Percentiles rank a stretch among this genome's conserved stretches.
These are phyloP conservation scores for Drusus annulatus DNA, from an alignment of 1,140 invertebrate genomes.

Conservation along the genomic window DNA sequence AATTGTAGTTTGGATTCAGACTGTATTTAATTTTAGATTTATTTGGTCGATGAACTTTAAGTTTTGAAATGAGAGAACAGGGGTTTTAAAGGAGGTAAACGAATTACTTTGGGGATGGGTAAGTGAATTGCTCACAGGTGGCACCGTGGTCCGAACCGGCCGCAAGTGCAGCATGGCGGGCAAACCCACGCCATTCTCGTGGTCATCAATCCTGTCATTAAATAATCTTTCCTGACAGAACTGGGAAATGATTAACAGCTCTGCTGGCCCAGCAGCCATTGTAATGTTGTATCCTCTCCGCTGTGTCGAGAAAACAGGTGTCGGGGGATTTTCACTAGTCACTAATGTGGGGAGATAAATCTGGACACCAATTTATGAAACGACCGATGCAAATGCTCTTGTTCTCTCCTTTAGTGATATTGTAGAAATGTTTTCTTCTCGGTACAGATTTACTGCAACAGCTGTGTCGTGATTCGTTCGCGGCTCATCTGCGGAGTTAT, in stretches of 20 bases:
- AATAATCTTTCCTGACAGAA: constrained; percentile 13
- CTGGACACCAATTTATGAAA: constrained; percentile 51
- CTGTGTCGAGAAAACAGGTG: constrained; percentile 42
- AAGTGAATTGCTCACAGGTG: constrained; percentile 53
- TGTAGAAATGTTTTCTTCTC: constrained; percentile 38
- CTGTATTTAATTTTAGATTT: too few relatives aligned
- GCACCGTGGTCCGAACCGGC: not conserved
- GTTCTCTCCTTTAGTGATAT: constrained; percentile 29
- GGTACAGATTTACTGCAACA: constrained; percentile 54
- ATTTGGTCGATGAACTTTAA: too few relatives aligned
- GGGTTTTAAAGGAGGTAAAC: too few relatives aligned
- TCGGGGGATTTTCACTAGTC: constrained; percentile 4
- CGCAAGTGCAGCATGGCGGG: constrained; percentile 30
- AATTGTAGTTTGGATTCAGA: too few relatives aligned
- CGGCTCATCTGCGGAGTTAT: constrained; percentile 29
- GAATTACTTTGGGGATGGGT: too few relatives aligned
- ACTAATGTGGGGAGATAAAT: constrained; percentile 47
- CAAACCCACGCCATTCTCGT: constrained; percentile 23
- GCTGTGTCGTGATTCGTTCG: constrained; percentile 45
- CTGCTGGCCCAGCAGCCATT: constrained; percentile 12
- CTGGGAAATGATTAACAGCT: not conserved
- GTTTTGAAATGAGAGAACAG: too few relatives aligned
- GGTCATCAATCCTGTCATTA: constrained; percentile 29
- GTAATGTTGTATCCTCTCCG: constrained; percentile 9
- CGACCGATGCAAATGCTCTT: constrained; percentile 33